These are phyloP conservation scores for Engraulis encrasicolus DNA, from an alignment of 2,113 vertebrate genomes.

Conservation along the genomic window DNA sequence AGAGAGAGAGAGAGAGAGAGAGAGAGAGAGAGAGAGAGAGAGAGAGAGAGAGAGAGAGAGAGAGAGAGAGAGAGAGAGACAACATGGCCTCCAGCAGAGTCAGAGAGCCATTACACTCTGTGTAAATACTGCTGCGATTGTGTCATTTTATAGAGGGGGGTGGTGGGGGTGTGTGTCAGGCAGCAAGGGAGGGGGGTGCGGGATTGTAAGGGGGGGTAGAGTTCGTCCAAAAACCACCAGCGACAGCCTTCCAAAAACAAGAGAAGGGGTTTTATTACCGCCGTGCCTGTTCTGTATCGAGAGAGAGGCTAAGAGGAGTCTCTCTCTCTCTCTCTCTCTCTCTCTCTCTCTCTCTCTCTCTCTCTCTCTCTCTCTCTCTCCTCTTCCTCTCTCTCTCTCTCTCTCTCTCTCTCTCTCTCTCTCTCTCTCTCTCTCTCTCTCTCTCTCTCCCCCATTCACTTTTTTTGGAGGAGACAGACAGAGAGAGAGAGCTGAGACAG, in stretches of 20 bases:
- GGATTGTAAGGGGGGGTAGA: background rate
- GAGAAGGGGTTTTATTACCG: background rate
- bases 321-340: background rate
- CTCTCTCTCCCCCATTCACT: background rate
- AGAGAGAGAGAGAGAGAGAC: conserved; percentile 38
- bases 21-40: background rate
- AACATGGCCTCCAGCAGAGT: background rate
- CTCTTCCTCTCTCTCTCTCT: background rate
- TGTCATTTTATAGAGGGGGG: background rate
- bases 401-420: background rate
- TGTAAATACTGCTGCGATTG: conserved; percentile 18
- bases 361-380: background rate
- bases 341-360: background rate
- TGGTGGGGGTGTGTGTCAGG: background rate
- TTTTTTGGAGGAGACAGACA: background rate
- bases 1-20: background rate
- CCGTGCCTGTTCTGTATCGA: background rate
- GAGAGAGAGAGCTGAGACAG: background rate
- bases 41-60: too few relatives aligned
- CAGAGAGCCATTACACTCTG: conserved; percentile 8
- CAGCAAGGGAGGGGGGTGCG: background rate
- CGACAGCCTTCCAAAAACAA: background rate
- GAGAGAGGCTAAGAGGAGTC: background rate
- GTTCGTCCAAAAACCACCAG: background rate
- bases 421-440: background rate